phyloP scores from a whole-genome alignment of 92 coral and sea anemone species.

The Palythoa grandis region DNA sequence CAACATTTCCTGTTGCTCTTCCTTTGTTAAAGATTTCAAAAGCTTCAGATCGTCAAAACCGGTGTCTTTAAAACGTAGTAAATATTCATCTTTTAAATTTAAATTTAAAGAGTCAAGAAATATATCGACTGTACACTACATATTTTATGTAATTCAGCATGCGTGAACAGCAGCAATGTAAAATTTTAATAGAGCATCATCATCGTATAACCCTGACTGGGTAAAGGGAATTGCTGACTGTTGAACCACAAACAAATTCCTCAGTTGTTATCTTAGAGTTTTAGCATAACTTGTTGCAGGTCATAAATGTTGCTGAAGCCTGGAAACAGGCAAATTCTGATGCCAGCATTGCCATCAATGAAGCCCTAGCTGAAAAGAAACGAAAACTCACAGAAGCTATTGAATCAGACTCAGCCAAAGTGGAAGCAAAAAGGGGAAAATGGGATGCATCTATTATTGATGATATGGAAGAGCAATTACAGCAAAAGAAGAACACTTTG shows the following conservation, averaged over 20 bases:
- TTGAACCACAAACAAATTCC: slow-evolving; percentile 8
- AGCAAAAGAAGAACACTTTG: slow-evolving; percentile 37
- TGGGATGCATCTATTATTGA: slow-evolving; percentile 16
- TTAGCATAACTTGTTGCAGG: slow-evolving; percentile 20
- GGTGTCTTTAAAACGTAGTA: background rate
- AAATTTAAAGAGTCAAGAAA: background rate
- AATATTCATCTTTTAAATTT: too few species aligned
- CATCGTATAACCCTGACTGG: slow-evolving; percentile 10
- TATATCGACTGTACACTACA: background rate
- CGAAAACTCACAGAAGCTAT: slow-evolving; percentile 10
- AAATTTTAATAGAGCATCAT: slow-evolving; percentile 4
- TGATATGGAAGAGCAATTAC: slow-evolving; percentile 46
- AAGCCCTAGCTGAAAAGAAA: slow-evolving; percentile 17
- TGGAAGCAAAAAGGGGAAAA: slow-evolving; percentile 36
- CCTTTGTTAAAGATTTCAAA: background rate
- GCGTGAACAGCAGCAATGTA: slow-evolving; percentile 4
- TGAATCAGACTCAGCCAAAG: slow-evolving; percentile 19
- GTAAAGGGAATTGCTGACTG: background rate
- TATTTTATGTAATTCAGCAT: slow-evolving; percentile 5
- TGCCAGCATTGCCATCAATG: slow-evolving; percentile 1
- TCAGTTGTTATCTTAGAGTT: slow-evolving; percentile 12
- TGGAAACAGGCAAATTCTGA: slow-evolving; percentile 31
- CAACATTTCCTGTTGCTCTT: too few species aligned
- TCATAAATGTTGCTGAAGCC: slow-evolving; percentile 26
- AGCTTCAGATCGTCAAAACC: slow-evolving; percentile 3